Conservation (phyloP, 2,888 invertebrate species). For the Plusia festucae region DNA sequence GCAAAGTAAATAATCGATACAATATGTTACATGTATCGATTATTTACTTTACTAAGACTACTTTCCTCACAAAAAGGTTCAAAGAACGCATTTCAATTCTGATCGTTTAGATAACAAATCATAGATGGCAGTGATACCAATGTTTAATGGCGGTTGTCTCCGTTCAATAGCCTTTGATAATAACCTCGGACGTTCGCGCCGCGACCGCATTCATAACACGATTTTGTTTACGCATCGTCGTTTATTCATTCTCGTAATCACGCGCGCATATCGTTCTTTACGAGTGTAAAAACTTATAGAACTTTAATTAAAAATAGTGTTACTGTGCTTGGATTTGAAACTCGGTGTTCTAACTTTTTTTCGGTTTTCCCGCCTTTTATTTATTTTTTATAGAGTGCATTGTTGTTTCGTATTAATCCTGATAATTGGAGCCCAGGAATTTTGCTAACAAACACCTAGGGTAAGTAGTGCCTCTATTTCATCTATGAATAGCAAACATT, state of each 20-base stretch:
- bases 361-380: conserved; percentile 41
- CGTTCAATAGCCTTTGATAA: conserved; percentile 74
- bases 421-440: conserved; percentile 30
- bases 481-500: conserved; percentile 20
- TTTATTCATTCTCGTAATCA: conserved; percentile 61
- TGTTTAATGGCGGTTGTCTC: conserved; percentile 37
- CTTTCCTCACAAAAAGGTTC: background rate
- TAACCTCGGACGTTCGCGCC: conserved; percentile 67
- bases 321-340: conserved; percentile 38
- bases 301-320: conserved; percentile 33
- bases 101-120: background rate
- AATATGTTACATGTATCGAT: background rate
- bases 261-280: conserved; percentile 54
- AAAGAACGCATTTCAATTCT: conserved; percentile 2
- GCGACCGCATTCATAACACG: conserved; percentile 64
- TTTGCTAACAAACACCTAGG: conserved; percentile 16
- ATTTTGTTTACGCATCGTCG: conserved; percentile 76
- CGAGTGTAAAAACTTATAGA: conserved; percentile 36
- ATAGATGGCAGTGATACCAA: conserved; percentile 52
- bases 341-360: conserved; percentile 20
- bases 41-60: background rate
- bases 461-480: conserved; percentile 26
- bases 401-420: conserved; percentile 21
- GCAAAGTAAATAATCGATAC: no score
- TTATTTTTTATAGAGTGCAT: conserved; percentile 23